These are phyloP conservation scores for Kryphioiulus occultus DNA, from an alignment of 2,888 invertebrate species.

Conservation along the genomic window DNA sequence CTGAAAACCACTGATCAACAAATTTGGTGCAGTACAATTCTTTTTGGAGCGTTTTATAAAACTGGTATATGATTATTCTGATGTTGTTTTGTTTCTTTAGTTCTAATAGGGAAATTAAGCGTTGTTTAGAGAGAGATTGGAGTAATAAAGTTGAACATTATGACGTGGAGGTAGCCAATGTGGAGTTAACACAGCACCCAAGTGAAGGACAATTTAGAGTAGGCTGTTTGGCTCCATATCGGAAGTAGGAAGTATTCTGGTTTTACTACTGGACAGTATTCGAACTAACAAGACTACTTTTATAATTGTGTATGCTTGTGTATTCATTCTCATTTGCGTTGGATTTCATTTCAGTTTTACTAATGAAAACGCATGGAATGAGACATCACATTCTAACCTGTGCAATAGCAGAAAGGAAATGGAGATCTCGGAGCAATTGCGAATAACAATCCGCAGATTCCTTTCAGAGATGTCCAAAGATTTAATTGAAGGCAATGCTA, in stretches of 20 bases:
- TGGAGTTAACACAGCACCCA: conserved; percentile 31
- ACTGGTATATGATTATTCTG: not conserved
- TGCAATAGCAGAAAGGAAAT: not conserved
- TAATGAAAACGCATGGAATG: conserved; percentile 37
- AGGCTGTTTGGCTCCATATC: conserved; percentile 39
- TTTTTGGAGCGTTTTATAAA: not conserved
- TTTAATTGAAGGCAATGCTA: conserved; percentile 28
- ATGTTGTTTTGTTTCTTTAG: conserved; percentile 56
- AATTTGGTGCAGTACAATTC: not conserved
- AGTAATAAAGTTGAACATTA: conserved; percentile 78
- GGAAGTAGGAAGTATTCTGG: too few species aligned
- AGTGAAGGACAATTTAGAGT: not conserved
- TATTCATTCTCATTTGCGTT: not conserved
- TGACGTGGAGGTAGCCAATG: conserved; percentile 33
- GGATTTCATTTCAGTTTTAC: conserved; percentile 37
- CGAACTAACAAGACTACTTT: too few species aligned
- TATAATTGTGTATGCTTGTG: not conserved
- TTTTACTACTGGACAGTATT: too few species aligned
- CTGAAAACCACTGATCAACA: not conserved
- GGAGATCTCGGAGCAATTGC: conserved; percentile 38
- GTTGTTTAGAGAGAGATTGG: conserved; percentile 87
- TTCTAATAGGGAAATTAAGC: conserved; percentile 80
- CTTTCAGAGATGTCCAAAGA: conserved; percentile 43
- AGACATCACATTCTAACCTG: not conserved
- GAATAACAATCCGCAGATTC: not conserved